Conservation (phyloP, 2,888 invertebrate genomes). For the Sinelater perroti region DNA sequence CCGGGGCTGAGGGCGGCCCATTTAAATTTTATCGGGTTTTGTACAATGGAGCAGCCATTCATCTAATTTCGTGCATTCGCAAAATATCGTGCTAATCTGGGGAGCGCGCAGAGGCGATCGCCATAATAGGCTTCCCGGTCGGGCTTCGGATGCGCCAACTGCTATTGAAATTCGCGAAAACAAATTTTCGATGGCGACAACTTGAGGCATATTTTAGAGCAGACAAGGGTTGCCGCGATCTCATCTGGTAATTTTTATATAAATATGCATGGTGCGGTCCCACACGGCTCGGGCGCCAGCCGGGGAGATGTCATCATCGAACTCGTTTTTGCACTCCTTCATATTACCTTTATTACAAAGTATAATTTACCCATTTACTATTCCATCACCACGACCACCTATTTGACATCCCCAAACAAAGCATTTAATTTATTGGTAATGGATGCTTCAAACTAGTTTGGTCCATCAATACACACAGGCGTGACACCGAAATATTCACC, state of each 20-base stretch:
- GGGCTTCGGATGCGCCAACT: conserved; percentile 24
- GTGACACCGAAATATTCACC: no score
- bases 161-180: conserved; percentile 30
- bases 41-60: conserved; percentile 23
- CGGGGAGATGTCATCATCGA: conserved; percentile 40
- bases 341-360: conserved; percentile 53
- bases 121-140: no score
- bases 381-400: conserved; percentile 45
- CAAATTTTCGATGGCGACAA: conserved; percentile 29
- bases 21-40: conserved; percentile 34
- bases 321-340: conserved; percentile 43
- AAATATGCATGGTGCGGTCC: conserved; percentile 50
- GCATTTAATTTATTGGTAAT: conserved; percentile 39
- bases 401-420: conserved; percentile 38
- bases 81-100: conserved; percentile 4
- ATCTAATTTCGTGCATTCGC: conserved; percentile 21
- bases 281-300: conserved; percentile 41
- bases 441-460: no score
- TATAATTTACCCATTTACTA: conserved; percentile 52
- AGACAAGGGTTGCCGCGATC: conserved; percentile 39
- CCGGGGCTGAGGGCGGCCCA: conserved; percentile 22
- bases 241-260: conserved; percentile 49
- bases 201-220: conserved; percentile 36
- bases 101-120: neutral
- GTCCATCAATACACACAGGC: no score